These are phyloP conservation scores for Epiblema foenella DNA, from an alignment of 2,888 invertebrate genomes.

Conservation along the genomic window DNA sequence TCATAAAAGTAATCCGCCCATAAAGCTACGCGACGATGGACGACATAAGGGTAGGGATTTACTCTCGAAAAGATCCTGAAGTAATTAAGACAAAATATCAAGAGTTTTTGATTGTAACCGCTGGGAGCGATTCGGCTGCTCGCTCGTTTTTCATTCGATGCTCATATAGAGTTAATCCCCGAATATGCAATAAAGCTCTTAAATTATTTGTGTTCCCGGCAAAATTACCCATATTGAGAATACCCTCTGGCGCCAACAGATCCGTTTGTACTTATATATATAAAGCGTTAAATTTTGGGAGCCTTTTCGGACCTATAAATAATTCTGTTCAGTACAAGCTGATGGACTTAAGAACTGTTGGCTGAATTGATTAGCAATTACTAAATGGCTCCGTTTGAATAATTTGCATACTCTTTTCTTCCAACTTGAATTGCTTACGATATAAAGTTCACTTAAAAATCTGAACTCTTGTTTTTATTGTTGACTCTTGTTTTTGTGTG, in stretches of 20 bases:
- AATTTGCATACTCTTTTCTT: slow-evolving; percentile 58
- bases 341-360: slow-evolving; percentile 61
- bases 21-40: slow-evolving; percentile 84
- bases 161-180: slow-evolving; percentile 81
- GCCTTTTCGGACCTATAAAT: slow-evolving; percentile 56
- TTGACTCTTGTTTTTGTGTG: too few species aligned
- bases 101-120: slow-evolving; percentile 78
- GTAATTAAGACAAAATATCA: slow-evolving; percentile 84
- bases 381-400: slow-evolving; percentile 65
- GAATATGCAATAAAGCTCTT: slow-evolving; percentile 82
- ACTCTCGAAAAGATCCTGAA: slow-evolving; percentile 81
- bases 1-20: slow-evolving; percentile 84
- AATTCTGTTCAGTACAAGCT: slow-evolving; percentile 63
- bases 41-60: slow-evolving; percentile 83
- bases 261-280: slow-evolving; percentile 36
- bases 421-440: not conserved
- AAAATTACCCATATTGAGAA: slow-evolving; percentile 84
- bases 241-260: slow-evolving; percentile 80
- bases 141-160: slow-evolving; percentile 80
- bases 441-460: not conserved
- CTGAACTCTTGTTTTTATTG: too few species aligned
- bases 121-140: slow-evolving; percentile 59
- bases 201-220: slow-evolving; percentile 81
- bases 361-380: slow-evolving; percentile 70
- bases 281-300: slow-evolving; percentile 50